Conservation (phyloP, 2,797 vertebrate genomes). For the Labroides dimidiatus region DNA sequence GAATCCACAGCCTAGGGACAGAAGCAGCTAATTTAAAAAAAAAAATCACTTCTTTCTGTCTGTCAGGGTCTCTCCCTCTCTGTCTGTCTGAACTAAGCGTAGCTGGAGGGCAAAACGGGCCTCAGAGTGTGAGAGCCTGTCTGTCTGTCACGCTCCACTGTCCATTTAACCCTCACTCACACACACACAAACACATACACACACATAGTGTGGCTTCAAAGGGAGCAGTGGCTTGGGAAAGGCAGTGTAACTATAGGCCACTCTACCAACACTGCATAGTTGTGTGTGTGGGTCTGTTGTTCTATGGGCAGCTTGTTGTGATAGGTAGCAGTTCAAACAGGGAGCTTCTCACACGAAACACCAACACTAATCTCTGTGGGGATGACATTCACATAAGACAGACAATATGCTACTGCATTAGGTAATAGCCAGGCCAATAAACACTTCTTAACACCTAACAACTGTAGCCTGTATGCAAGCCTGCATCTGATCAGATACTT, state of each 20-base stretch:
- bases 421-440: conserved; percentile 42
- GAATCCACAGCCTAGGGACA: conserved; percentile 85
- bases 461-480: background rate
- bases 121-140: conserved; percentile 81
- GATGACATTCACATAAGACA: conserved; percentile 75
- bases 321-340: conserved; percentile 79
- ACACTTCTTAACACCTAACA: conserved; percentile 8
- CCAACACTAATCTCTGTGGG: conserved; percentile 74
- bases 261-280: conserved; percentile 84
- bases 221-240: conserved; percentile 83
- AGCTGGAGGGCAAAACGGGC: conserved; percentile 82
- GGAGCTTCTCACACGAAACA: conserved; percentile 79
- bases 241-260: conserved; percentile 80
- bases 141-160: conserved; percentile 85
- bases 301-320: conserved; percentile 79
- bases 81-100: conserved; percentile 82
- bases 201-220: conserved; percentile 75
- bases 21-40: conserved; percentile 79
- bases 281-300: conserved; percentile 83
- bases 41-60: conserved; percentile 77
- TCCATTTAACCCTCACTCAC: conserved; percentile 79
- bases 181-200: conserved; percentile 51
- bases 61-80: conserved; percentile 75
- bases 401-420: conserved; percentile 52
- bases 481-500: background rate